Base-by-base conservation (phyloP, 2,797 vertebrate species). In the Paguma larvata region DNA sequence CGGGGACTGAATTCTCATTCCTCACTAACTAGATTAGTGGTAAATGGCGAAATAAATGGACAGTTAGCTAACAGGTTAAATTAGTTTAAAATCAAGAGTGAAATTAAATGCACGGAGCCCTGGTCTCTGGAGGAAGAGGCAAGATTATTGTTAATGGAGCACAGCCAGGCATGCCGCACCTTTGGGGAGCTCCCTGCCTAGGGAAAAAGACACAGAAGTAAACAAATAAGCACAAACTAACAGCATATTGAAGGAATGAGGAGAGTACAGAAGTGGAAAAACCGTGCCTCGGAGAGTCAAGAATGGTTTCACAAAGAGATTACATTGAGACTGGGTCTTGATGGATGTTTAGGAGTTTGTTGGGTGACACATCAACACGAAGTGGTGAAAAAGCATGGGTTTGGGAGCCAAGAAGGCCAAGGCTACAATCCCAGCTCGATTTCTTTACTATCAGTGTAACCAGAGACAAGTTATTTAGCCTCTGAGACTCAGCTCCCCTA, bases 71-170 rank as follows among this genome's bases (percentile, higher is more conserved):
- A 82, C 80, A 56, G 41, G 53, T 68, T 72, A 72, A 44, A 32
- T 84, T 62, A 38, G 65, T 62, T 84, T 91, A 77, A 82, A 85
- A 59, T 77, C 51, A 75, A 38, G 80, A 80, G 56, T 59, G 73
- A 51, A 85, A 62, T 83, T 5, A 73, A 84, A 70, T 21, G 67
- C 16, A 34, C 79, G 11, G 44, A 70, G 34, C 25, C 41, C 46
- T 27, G 18, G 1, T n/a, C 23, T 72, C 91, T 65, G 67, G 14
- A 59, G 85, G n/a, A 73, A 56, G 59, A 70, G 41, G 77, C 32
- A 67, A 59, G 75, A 56, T 70, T 14, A 27, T 59, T 30, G 19
- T 62, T 46, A 63, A 48, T 16, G 3, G 12, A 44, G 7, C 7
- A 12, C 0, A 12, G 48, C 25, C 12, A 5, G 48, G 15, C 23